Evolutionary conservation across 2,888 invertebrate genomes (phyloP).

Genomic region (Pedicia rivosa): DNA sequence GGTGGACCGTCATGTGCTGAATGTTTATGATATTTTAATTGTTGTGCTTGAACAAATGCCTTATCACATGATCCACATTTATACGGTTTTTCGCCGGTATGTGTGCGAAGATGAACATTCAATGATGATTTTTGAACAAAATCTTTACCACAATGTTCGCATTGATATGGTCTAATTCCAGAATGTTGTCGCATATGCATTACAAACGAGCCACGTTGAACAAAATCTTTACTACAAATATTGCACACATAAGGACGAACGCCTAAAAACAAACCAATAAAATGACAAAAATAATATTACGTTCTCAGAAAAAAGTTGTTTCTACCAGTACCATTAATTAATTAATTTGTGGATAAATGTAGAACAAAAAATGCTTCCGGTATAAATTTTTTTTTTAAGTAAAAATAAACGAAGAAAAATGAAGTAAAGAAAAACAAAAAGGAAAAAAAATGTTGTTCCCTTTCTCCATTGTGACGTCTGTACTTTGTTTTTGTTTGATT

Average conservation of each 20-base stretch:
- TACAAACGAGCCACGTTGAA: slow-evolving; percentile 10
- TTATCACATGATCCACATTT: slow-evolving; percentile 11
- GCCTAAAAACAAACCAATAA: no score
- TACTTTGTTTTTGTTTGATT: no score
- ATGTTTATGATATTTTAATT: slow-evolving; percentile 12
- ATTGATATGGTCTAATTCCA: slow-evolving; percentile 11
- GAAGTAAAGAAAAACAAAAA: no score
- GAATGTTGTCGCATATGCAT: slow-evolving; percentile 12
- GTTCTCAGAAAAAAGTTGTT: no score
- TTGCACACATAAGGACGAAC: slow-evolving; percentile 11
- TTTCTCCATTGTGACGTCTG: no score
- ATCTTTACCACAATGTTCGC: slow-evolving; percentile 12
- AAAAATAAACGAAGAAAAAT: no score
- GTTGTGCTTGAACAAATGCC: slow-evolving; percentile 11
- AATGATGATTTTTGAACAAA: slow-evolving; percentile 12
- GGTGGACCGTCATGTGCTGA: slow-evolving; percentile 8
- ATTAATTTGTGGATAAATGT: no score
- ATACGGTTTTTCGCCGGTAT: slow-evolving; percentile 12
- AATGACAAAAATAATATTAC: no score
- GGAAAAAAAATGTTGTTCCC: no score
- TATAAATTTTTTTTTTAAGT: no score
- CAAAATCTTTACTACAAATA: slow-evolving; percentile 11
- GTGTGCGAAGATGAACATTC: slow-evolving; percentile 11
- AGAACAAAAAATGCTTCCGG: no score
- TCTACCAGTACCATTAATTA: no score